A percentile compares a stretch with the other conserved stretches of the same genome.
phyloP scores from a whole-genome alignment of 2,113 vertebrate species.

The Antigone vipio region DNA sequence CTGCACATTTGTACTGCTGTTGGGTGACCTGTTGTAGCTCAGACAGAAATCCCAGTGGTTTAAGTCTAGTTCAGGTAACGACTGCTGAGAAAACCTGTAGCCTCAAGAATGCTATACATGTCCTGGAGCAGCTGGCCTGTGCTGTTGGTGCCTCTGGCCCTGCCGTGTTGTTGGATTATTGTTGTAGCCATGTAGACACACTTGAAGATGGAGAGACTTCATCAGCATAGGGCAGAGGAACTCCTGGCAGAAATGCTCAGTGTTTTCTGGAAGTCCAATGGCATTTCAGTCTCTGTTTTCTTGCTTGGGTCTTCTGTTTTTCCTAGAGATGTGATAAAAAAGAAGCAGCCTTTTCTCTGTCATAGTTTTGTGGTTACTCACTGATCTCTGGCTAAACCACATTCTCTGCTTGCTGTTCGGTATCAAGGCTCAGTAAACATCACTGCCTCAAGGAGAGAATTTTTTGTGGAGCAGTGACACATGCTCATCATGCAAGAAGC shows the following conservation, averaged over 20 bases:
- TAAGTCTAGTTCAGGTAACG: background rate
- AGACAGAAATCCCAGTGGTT: background rate
- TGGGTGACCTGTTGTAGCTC: background rate
- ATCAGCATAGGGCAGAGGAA: background rate
- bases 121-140: background rate
- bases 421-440: background rate
- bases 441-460: background rate
- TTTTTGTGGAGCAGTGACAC: background rate
- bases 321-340: background rate
- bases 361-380: background rate
- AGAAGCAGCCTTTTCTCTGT: background rate
- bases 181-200: rapidly evolving
- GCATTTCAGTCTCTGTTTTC: background rate
- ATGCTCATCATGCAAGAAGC: background rate
- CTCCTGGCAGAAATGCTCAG: background rate
- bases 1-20: background rate
- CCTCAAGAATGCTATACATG: rapidly evolving
- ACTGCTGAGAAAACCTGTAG: background rate
- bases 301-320: background rate
- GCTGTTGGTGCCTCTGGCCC: background rate
- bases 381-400: background rate
- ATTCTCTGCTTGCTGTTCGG: background rate
- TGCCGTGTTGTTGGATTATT: background rate
- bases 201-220: background rate
- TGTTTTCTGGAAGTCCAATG: background rate